Percentiles rank a stretch among this genome's conserved stretches.
These are phyloP conservation scores for Solenodon paradoxus DNA, from an alignment of 2,113 vertebrate genomes.

Conservation along the genomic window DNA sequence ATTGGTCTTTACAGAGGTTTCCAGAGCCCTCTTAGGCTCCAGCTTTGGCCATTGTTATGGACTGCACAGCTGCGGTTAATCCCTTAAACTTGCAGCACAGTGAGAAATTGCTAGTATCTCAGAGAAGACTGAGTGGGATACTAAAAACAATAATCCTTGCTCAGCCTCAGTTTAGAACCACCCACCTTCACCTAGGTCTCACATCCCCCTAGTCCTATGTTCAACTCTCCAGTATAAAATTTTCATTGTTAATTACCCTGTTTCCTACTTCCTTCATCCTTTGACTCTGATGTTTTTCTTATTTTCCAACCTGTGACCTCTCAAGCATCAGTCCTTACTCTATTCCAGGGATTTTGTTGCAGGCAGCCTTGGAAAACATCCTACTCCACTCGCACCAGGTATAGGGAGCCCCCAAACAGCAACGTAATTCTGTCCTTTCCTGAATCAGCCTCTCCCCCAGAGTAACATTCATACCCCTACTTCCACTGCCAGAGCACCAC, in stretches of 20 bases:
- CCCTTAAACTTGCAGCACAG: background rate
- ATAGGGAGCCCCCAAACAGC: background rate
- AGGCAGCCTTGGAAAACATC: background rate
- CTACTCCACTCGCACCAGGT: background rate
- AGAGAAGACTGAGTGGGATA: background rate
- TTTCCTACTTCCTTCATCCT: background rate
- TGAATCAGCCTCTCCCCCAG: background rate
- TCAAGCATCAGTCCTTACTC: background rate
- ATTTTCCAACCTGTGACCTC: background rate
- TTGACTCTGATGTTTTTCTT: background rate
- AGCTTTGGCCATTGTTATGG: background rate
- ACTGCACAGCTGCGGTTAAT: background rate
- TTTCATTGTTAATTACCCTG: background rate
- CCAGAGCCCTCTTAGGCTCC: background rate
- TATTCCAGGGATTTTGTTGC: background rate
- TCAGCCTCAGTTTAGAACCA: background rate
- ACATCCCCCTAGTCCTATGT: background rate
- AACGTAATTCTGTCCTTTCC: background rate
- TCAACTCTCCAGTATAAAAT: background rate
- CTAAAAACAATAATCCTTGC: background rate
- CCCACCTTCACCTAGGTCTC: background rate
- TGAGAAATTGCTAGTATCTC: background rate
- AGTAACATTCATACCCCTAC: too few species aligned
- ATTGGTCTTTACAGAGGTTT: background rate
- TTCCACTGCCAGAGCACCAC: background rate